phyloP scores from a whole-genome alignment of 2,888 invertebrate species.

The Drosophila stalkeri region DNA sequence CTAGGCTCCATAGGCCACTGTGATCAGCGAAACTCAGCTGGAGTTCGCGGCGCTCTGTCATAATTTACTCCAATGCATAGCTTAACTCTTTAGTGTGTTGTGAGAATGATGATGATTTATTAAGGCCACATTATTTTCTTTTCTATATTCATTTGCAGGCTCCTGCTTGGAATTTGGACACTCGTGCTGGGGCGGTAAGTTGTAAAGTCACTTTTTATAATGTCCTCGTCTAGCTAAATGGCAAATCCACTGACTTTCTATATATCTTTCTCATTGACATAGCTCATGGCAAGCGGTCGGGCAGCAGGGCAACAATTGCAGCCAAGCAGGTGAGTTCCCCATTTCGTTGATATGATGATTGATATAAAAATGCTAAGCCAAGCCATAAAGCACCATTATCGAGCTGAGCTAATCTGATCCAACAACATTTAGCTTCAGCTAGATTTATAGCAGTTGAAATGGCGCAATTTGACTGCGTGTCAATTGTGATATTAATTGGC shows the following conservation, averaged over 20 bases:
- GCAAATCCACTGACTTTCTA: conserved; percentile 3
- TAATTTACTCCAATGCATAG: conserved; percentile 43
- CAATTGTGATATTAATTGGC: conserved; percentile 17
- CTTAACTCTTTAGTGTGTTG: conserved; percentile 39
- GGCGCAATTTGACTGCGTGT: conserved; percentile 15
- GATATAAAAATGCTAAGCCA: neutral
- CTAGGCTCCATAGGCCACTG: neutral
- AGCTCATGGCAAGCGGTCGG: conserved; percentile 82
- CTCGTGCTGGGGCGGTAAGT: conserved; percentile 85
- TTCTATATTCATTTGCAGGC: conserved; percentile 59
- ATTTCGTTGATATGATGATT: neutral
- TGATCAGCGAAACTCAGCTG: conserved; percentile 21
- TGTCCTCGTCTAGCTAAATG: neutral
- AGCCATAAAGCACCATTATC: conserved; percentile 28
- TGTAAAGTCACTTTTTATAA: neutral
- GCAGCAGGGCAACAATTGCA: conserved; percentile 46
- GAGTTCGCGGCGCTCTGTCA: conserved; percentile 1
- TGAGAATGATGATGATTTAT: conserved; percentile 62
- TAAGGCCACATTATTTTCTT: conserved; percentile 37
- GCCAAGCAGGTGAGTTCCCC: conserved; percentile 55
- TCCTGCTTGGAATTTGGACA: conserved; percentile 84
- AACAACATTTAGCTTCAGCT: neutral
- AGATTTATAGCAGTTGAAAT: conserved; percentile 22
- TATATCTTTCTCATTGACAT: conserved; percentile 4
- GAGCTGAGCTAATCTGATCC: conserved; percentile 42